Percentiles rank a stretch among this genome's conserved stretches.
Conservation (phyloP, 2,797 vertebrate genomes). For the Lepilemur ruficaudatus region DNA sequence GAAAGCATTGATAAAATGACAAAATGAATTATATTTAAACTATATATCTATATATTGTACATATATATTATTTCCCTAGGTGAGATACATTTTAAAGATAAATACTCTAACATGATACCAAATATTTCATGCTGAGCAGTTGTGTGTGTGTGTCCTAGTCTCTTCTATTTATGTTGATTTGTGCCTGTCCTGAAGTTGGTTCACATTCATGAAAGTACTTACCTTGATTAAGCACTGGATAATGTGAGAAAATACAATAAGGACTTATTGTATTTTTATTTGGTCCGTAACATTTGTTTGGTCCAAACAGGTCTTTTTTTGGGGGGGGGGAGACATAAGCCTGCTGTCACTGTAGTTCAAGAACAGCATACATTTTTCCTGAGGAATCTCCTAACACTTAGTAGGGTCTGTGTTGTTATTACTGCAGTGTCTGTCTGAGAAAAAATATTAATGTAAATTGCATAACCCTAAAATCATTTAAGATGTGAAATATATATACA, state of each 20-base stretch:
- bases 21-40: slow-evolving; percentile 46
- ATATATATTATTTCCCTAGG: neutral
- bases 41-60: neutral
- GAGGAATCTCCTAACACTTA: neutral
- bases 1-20: neutral
- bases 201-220: slow-evolving; percentile 4
- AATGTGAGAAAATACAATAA: slow-evolving; percentile 45
- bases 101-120: neutral
- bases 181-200: neutral
- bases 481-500: slow-evolving; percentile 25
- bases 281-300: neutral
- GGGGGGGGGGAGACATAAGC: fast-evolving
- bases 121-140: neutral
- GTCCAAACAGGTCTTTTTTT: neutral
- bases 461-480: slow-evolving; percentile 52
- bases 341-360: neutral
- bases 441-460: slow-evolving; percentile 32
- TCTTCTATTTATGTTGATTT: neutral
- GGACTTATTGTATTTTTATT: too few species aligned
- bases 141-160: neutral
- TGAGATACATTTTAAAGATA: neutral
- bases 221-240: slow-evolving; percentile 28
- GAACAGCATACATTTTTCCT: neutral
- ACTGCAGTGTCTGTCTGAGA: neutral
- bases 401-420: neutral